Conservation (phyloP, 2,888 invertebrate species). For the Catocala fraxini region DNA sequence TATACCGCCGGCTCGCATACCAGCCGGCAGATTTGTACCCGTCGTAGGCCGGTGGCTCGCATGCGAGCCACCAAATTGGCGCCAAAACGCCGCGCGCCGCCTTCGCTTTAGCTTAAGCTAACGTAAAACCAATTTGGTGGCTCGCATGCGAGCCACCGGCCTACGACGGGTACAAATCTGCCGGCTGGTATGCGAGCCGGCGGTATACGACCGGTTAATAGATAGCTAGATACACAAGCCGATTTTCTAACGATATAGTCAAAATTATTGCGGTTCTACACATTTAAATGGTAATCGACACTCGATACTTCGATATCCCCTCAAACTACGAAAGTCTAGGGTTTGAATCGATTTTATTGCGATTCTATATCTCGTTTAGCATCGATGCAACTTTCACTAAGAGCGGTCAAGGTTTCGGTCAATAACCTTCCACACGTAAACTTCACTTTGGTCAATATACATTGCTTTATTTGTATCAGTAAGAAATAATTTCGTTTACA, state of each 20-base stretch:
- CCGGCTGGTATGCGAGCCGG: no score
- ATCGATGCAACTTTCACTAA: constrained; percentile 66
- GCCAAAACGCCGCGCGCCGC: no score
- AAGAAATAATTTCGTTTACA: neutral
- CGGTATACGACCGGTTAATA: no score
- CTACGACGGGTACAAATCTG: no score
- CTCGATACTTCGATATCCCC: neutral
- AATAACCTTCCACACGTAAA: constrained; percentile 49
- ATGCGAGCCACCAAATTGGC: no score
- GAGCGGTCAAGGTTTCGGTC: constrained; percentile 73
- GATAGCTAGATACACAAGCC: neutral
- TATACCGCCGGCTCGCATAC: no score
- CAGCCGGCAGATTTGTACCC: no score
- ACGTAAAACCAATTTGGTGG: no score
- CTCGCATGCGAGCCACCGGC: no score
- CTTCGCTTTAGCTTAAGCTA: no score
- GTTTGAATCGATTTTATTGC: constrained; percentile 27
- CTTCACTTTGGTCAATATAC: constrained; percentile 19
- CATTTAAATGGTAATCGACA: neutral
- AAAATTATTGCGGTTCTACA: neutral
- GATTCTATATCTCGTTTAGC: constrained; percentile 34
- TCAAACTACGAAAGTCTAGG: constrained; percentile 1
- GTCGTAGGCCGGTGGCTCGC: no score
- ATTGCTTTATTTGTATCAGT: constrained; percentile 34
- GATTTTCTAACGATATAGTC: neutral